A percentile compares a stretch with the other conserved stretches of the same genome.
These are phyloP conservation scores for Tadarida brasiliensis DNA, from an alignment of 2,797 vertebrate genomes.

Conservation along the genomic window DNA sequence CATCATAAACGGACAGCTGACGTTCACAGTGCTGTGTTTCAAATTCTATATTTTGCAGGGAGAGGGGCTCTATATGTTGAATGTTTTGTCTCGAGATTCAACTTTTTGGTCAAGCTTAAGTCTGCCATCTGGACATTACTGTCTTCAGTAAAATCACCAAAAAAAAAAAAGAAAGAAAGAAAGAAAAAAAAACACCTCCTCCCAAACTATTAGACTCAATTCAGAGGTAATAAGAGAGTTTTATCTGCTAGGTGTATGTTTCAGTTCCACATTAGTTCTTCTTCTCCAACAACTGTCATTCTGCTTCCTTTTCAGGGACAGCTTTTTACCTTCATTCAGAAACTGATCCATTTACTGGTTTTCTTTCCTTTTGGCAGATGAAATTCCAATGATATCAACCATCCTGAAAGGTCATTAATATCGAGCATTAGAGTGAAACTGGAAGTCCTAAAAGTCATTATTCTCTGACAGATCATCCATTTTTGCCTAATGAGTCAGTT, in stretches of 20 bases:
- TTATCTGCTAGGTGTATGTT: slow-evolving; percentile 39
- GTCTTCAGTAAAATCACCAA: slow-evolving; percentile 29
- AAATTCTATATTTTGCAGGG: not conserved
- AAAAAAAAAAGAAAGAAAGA: not conserved
- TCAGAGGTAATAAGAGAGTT: slow-evolving; percentile 36
- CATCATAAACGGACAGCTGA: not conserved
- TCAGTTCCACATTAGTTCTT: slow-evolving; percentile 32
- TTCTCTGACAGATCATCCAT: slow-evolving; percentile 60
- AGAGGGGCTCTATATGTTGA: not conserved
- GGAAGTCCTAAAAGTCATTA: slow-evolving; percentile 55
- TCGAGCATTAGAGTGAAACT: slow-evolving; percentile 3
- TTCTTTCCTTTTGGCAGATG: slow-evolving; percentile 28
- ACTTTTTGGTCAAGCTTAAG: not conserved
- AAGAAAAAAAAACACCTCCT: too few relatives aligned
- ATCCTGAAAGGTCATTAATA: slow-evolving; percentile 53
- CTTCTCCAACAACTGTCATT: slow-evolving; percentile 44
- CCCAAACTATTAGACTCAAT: not conserved
- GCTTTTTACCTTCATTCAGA: slow-evolving; percentile 44
- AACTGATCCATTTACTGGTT: slow-evolving; percentile 12
- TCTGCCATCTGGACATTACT: not conserved
- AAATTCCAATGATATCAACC: slow-evolving; percentile 22
- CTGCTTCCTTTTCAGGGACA: slow-evolving; percentile 15
- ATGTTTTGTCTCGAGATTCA: not conserved
- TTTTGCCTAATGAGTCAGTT: slow-evolving; percentile 43
- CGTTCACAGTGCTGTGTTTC: not conserved